Evolutionary conservation across 2,113 vertebrate species (phyloP), one percentile per base, ranked within the genome.

Genomic region (Upupa epops): DNA sequence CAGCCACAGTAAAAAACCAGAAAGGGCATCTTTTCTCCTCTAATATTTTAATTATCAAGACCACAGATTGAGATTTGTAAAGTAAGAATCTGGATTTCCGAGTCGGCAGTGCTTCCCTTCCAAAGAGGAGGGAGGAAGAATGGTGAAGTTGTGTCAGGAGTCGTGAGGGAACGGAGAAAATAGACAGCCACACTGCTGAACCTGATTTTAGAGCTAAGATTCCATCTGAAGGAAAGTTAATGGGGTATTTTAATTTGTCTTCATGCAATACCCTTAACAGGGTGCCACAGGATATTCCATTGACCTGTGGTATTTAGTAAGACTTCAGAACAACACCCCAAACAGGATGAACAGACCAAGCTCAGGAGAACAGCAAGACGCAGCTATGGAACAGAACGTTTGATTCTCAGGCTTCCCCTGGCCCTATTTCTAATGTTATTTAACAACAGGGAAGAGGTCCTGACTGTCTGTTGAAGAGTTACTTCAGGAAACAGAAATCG

Each of bases 1-100:
- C 76, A 51, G 54, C 1, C 36, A 46, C 40, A 42, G 40, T 42
- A 37, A 7, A 81, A 77, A 84, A 79, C 55, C 4, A 28, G 55
- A 88, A 73, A 91, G 89, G 71, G 78, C 89, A 90, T 76, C 83
- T 66, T 85, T 45, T 15, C 40, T 42, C 70, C 90, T 80, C 81
- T 63, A 55, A 28, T 70, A 42, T 79, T 87, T 61, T 84, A 82
- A 93, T 90, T 66, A 72, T n/a, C 0, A 2, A 74, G 73, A 78
- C 60, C 70, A 69, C 15, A 55, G 73, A 17, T 52, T 70, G 31
- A 5, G 70, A 63, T 54, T 55, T 45, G 20, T 11, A 59, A 55
- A 70, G 63, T 18, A 76, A 81, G 87, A 49, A 82, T 63, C 63
- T 75, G 86, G 58, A 75, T 84, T 86, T 83, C 79, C 65, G 59